Evolutionary conservation across 2,888 invertebrate genomes (phyloP), one percentile per base, ranked within the genome.

Genomic region (Drosophila anomelani): DNA sequence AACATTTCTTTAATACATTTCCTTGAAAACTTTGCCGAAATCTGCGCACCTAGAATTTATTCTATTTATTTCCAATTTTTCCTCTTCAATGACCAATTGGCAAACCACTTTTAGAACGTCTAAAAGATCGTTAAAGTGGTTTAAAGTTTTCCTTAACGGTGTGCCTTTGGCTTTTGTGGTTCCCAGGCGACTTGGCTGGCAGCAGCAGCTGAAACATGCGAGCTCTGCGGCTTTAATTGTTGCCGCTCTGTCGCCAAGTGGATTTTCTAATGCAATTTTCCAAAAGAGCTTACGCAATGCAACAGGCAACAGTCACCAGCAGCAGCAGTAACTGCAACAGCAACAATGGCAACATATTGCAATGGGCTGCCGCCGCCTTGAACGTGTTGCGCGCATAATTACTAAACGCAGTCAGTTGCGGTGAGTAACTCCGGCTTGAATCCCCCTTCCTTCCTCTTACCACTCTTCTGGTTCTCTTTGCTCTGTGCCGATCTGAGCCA

Each of bases 241-340:
- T 87, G 87, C 85, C 80, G 78, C 68, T 74, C 68, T 62, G 77
- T 59, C 23, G 76, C 76, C 78, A 84, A 87, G 82, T 87, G 85
- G 85, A 81, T 82, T 85, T 85, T 87, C 87, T 87, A 85, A 87
- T 85, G 82, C 85, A 85, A 87, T 87, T 85, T 86, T 82, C 77
- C 71, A 71, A 80, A 75, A 66, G 74, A 63, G 53, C 81, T 85
- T 85, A 86, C 84, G 84, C 84, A 76, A 75, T 62, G 62, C 34
- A 46, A 46, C 36, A 63, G 46, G 47, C 60, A 64, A 70, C 76
- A 75, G 70, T 63, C 68, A 56, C 67, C 47, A 69, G 58, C 73
- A 75, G 58, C 73, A 75, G 15, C 56, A 53, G 23, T 44, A 58
- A 32, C 54, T 55, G 20, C 69, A 70, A 38, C 72, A 79, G 61